phyloP scores from a whole-genome alignment of 2,888 invertebrate genomes.

The Bellardia pandia region DNA sequence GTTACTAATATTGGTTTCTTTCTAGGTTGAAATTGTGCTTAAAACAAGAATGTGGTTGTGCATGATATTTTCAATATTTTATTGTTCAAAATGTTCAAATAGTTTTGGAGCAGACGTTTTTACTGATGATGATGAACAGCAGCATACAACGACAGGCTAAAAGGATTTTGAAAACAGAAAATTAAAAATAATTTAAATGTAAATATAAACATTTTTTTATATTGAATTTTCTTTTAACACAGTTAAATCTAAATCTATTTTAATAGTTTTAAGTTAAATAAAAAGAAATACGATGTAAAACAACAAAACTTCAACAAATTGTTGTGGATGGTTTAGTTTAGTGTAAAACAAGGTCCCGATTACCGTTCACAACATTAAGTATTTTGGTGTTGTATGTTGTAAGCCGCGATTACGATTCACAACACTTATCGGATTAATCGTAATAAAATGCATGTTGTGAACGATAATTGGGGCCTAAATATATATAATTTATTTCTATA shows the following conservation, averaged over 20 bases:
- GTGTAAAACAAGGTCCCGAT: too few relatives aligned
- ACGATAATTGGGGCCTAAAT: too few relatives aligned
- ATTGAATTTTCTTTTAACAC: not conserved
- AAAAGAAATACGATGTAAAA: not conserved
- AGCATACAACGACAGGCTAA: not conserved
- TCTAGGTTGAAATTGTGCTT: conserved; percentile 64
- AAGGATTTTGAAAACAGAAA: conserved; percentile 56
- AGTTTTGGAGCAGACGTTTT: conserved; percentile 11
- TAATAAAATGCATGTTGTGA: too few relatives aligned
- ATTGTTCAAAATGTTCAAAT: conserved; percentile 14
- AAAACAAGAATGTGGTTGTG: conserved; percentile 21
- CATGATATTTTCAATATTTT: conserved; percentile 29
- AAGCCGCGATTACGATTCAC: too few relatives aligned
- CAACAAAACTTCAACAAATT: not conserved
- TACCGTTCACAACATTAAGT: too few relatives aligned
- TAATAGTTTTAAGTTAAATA: conserved; percentile 52
- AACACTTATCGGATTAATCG: too few relatives aligned
- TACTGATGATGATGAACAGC: conserved; percentile 2
- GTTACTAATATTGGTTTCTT: conserved; percentile 72
- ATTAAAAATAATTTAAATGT: conserved; percentile 63
- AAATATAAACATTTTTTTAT: conserved; percentile 61
- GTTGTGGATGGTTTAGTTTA: too few relatives aligned
- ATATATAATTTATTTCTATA: too few relatives aligned
- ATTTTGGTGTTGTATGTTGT: too few relatives aligned
- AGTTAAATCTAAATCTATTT: not conserved